Conservation (phyloP, 2,888 invertebrate species). For the Matsumyia berberina region DNA sequence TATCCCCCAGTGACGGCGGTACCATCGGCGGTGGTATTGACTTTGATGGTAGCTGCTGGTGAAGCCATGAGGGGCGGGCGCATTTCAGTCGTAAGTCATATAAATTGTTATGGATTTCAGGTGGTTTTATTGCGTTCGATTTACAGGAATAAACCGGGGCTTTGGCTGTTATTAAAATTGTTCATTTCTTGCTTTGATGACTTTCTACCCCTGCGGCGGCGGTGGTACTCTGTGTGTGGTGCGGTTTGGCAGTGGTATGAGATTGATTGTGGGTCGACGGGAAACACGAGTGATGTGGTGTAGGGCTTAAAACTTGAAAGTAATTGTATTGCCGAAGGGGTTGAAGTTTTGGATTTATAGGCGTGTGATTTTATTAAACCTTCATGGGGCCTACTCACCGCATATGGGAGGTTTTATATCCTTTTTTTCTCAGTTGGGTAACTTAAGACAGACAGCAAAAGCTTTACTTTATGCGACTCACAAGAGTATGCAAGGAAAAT, state of each 20-base stretch:
- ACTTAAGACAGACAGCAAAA: background rate
- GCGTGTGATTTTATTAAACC: conserved; percentile 53
- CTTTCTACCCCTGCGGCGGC: conserved; percentile 54
- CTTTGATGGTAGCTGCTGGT: conserved; percentile 21
- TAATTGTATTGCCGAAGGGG: conserved; percentile 67
- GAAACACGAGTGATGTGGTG: background rate
- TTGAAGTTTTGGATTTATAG: conserved; percentile 42
- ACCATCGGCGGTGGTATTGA: conserved; percentile 11
- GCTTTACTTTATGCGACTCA: background rate
- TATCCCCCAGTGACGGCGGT: conserved; percentile 4
- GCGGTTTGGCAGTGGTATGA: conserved; percentile 6
- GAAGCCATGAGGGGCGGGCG: background rate
- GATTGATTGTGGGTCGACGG: conserved; percentile 36
- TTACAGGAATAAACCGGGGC: conserved; percentile 72
- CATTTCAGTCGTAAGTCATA: conserved; percentile 58
- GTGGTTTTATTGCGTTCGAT: conserved; percentile 75
- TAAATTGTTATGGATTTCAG: conserved; percentile 76
- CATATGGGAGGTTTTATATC: conserved; percentile 15
- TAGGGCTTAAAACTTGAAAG: conserved; percentile 41
- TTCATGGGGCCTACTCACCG: conserved; percentile 25
- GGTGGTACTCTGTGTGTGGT: conserved; percentile 1
- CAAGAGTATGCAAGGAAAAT: conserved; percentile 8
- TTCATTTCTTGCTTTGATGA: conserved; percentile 74
- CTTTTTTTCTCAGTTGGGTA: background rate
- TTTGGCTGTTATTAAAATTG: conserved; percentile 69